Evolutionary conservation across 2,797 vertebrate species (phyloP), one percentile per base, ranked within the genome.

Genomic region (Capromys pilorides): DNA sequence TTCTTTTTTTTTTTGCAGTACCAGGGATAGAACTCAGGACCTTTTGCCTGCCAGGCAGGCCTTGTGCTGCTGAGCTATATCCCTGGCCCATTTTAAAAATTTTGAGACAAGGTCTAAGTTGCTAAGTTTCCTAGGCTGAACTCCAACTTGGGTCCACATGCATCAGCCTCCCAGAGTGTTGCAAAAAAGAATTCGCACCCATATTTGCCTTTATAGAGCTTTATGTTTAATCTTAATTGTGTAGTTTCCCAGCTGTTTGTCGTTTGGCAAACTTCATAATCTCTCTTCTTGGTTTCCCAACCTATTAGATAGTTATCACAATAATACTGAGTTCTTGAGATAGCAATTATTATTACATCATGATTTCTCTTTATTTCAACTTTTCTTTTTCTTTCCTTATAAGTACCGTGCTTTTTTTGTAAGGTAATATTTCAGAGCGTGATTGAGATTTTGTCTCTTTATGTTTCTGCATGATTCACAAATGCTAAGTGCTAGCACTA

Each of bases 211-310:
- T 82, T 19, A 6, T 2, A 36, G 18, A 80, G 13, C 21, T 87
- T 91, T 71, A 36, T 88, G 49, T 87, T 73, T 54, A 90, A 79
- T 59, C 3, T 26, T 54, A 79, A 4, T 36, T 28, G 4, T 33
- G 9, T 22, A 61, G 45, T n/a, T 88, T 95, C 88, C 57, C 88
- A 93, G 78, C n/a, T 88, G 11, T 61, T 24, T 83, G 82, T 49
- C 66, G 62, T 59, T 88, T n/a, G 59, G 31, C 14, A 86, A 57
- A 57, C 57, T 75, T 87, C 41, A 90, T 75, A 93, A 83, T 13
- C 19, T 86, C 54, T 77, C 90, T 77, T 19, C 64, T 88, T 28
- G 36, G 21, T 91, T 71, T 94, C 10, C 28, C 88, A 28, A 79
- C 59, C 79, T 62, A 9, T 14, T 86, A 94, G 91, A 87, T n/a